Percentiles rank a stretch among this genome's conserved stretches.
Evolutionary conservation across 2,113 vertebrate species (phyloP).

Genomic region (Pitta sordida): DNA sequence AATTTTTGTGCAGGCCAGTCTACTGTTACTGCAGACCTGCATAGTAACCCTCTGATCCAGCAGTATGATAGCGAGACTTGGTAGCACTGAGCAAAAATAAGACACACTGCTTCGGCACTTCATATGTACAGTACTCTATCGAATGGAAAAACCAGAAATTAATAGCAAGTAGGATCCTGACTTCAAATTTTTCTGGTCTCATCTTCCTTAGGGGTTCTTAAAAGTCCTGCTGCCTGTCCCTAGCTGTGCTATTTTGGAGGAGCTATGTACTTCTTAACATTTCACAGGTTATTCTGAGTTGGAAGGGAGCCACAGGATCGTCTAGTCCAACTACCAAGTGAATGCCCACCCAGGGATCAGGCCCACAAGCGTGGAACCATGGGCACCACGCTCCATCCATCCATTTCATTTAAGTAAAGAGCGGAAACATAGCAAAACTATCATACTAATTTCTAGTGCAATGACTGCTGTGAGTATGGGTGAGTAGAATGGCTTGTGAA

Average conservation of each 20-base stretch:
- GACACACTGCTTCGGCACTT: neutral
- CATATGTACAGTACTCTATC: neutral
- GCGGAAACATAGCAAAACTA: neutral
- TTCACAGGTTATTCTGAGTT: too few relatives aligned
- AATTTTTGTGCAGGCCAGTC: neutral
- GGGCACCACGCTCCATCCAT: too few relatives aligned
- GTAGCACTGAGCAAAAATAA: neutral
- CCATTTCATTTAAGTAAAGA: neutral
- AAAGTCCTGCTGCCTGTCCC: neutral
- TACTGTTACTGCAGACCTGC: neutral
- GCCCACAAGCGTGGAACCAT: too few relatives aligned
- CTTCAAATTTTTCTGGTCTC: neutral
- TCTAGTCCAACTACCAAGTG: too few relatives aligned
- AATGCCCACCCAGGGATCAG: too few relatives aligned
- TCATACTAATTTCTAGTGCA: neutral
- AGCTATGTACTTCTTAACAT: neutral
- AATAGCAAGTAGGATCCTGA: neutral
- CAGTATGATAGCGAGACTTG: neutral
- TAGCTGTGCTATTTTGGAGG: neutral
- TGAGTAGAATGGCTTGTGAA: neutral
- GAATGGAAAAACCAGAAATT: neutral
- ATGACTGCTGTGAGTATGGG: neutral
- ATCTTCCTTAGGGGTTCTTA: neutral
- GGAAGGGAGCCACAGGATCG: too few relatives aligned
- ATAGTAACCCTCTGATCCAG: neutral